Evolutionary conservation across 2,888 invertebrate species (phyloP).

Genomic region (Trichacis sp.): DNA sequence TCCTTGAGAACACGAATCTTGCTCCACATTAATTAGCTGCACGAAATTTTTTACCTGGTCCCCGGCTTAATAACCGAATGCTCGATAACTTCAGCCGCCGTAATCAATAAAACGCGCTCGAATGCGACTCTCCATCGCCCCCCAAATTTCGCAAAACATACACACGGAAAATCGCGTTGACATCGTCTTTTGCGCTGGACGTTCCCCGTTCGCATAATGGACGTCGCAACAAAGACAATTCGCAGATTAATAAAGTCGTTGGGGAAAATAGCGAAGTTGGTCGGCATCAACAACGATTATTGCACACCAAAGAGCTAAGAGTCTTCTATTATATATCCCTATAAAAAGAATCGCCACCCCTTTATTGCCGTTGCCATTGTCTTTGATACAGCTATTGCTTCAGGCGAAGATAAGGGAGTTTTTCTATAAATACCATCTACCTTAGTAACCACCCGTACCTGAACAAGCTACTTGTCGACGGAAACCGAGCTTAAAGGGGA

Average conservation of each 20-base stretch:
- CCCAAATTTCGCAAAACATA: too few species aligned
- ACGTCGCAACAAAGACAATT: not conserved
- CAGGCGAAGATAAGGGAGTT: conserved; percentile 8
- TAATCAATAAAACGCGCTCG: too few species aligned
- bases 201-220: not conserved
- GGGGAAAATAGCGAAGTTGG: not conserved
- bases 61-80: too few species aligned
- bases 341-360: conserved; percentile 7
- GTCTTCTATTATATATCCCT: not conserved
- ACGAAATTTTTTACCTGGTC: too few species aligned
- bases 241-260: not conserved
- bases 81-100: too few species aligned
- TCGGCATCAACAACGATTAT: not conserved
- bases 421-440: conserved; percentile 19
- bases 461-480: conserved; percentile 1
- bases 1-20: not conserved
- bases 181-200: too few species aligned
- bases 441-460: conserved; percentile 13
- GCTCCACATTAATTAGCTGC: not conserved
- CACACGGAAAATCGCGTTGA: too few species aligned
- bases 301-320: not conserved
- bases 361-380: conserved; percentile 3
- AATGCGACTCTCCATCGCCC: too few species aligned
- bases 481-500: not conserved
- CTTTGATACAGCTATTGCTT: not conserved